phyloP scores from a whole-genome alignment of 2,888 invertebrate genomes.

The Chouioia cunea region DNA sequence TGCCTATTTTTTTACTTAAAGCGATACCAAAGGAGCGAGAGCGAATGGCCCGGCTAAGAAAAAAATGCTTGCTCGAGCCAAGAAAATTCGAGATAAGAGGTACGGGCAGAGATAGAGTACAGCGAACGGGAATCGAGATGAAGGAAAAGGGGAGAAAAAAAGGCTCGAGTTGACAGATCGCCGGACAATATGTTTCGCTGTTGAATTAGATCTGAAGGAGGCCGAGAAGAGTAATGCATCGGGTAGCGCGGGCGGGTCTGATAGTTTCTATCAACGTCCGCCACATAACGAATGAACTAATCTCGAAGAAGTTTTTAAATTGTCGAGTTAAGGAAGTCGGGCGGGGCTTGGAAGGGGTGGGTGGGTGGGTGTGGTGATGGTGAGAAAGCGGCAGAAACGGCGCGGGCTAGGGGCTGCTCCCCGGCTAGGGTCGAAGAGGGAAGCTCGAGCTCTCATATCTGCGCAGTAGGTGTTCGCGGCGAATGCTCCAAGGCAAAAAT shows the following conservation, averaged over 20 bases:
- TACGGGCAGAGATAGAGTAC: conserved; percentile 26
- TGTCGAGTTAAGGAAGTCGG: conserved; percentile 11
- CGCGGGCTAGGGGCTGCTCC: conserved; percentile 37
- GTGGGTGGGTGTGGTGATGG: not conserved
- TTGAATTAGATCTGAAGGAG: conserved; percentile 38
- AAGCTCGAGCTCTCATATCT: too few species aligned
- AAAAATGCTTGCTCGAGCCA: too few species aligned
- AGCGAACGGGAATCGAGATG: conserved; percentile 13
- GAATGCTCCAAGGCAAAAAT: conserved; percentile 49
- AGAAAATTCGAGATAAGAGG: conserved; percentile 33
- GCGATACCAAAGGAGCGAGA: too few species aligned
- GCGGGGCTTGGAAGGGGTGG: not conserved
- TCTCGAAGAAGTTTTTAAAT: conserved; percentile 53
- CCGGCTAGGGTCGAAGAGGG: not conserved
- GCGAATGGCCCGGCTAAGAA: too few species aligned
- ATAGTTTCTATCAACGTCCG: conserved; percentile 48
- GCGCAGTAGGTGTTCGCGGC: too few species aligned
- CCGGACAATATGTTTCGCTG: conserved; percentile 39
- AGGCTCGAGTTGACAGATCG: conserved; percentile 35
- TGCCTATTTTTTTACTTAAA: too few species aligned
- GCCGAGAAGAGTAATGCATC: conserved; percentile 43
- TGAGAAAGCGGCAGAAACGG: conserved; percentile 4
- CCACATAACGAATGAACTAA: conserved; percentile 48
- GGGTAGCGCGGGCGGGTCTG: conserved; percentile 27
- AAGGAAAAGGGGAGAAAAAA: not conserved